Evolutionary conservation across 2,797 vertebrate species (phyloP), one percentile per base, ranked within the genome.

Genomic region (Leptodactylus fallax): DNA sequence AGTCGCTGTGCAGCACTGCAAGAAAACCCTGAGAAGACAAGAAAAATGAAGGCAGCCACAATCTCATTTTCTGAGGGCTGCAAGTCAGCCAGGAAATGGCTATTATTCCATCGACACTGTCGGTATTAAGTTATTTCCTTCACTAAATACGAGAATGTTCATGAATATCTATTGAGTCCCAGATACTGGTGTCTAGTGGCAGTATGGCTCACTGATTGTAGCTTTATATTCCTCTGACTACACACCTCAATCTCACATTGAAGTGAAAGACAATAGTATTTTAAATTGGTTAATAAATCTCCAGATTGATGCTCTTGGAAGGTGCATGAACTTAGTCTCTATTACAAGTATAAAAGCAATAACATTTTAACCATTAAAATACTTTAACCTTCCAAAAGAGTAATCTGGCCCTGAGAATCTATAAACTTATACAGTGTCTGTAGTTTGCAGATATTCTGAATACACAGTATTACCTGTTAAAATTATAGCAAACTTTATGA

Each of bases 271-370:
- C 98, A 98, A 98, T 98, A 96, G 96, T 97, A 96, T 97, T 97
- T 97, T 97, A 98, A 98, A 99, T 98, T 99, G 97, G 95, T 97
- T 98, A 97, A 99, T 98, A 98, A 98, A 99, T 99, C 97, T 97
- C 95, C 76, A 95, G 96, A 95, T 95, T 94, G 96, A 97, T 96
- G 95, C 96, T 94, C 95, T 96, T 95, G 92, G 94, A 97, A 97
- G 95, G 94, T 94, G 93, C 90, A 90, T 94, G 92, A 95, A 95
- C 96, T 97, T 96, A 95, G 95, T 97, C 96, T 97, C 95, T 95
- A 96, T 95, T 95, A 96, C 95, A 93, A 91, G 94, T 94, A 95
- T 94, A 96, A 96, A 96, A 96, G 92, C 91, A 94, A 93, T 93
- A 92, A 93, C 93, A 93, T 93, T 94, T 94, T 94, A 94, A 94